Conservation (phyloP, 2,113 vertebrate genomes). For the Myiopsitta monachus region DNA sequence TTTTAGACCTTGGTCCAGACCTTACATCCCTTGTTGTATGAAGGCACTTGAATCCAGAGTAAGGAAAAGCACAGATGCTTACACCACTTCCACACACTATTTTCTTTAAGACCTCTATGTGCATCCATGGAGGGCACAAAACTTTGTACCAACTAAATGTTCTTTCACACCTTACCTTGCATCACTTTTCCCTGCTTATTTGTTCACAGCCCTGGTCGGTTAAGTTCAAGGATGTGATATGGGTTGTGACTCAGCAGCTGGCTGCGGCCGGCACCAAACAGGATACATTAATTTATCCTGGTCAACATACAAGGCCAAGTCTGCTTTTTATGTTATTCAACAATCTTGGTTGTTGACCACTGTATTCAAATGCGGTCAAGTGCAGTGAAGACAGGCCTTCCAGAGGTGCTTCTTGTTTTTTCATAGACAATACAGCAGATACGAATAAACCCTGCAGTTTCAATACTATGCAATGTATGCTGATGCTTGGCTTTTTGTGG, state of each 20-base stretch:
- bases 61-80: background rate
- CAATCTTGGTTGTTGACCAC: background rate
- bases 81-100: background rate
- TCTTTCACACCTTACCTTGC: fast-evolving
- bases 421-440: background rate
- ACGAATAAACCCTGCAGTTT: background rate
- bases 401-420: background rate
- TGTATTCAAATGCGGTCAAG: background rate
- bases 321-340: background rate
- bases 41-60: background rate
- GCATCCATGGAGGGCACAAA: background rate
- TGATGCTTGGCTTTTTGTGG: background rate
- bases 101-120: background rate
- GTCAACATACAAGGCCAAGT: background rate
- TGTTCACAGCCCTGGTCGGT: background rate
- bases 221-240: background rate
- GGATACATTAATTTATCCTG: conserved; percentile 15
- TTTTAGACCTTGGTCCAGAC: background rate
- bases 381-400: background rate
- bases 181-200: background rate
- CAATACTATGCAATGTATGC: background rate
- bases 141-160: background rate
- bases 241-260: background rate
- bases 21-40: background rate
- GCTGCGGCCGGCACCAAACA: background rate